phyloP scores from a whole-genome alignment of 1,140 invertebrate species.

The Drosophila mojavensis region DNA sequence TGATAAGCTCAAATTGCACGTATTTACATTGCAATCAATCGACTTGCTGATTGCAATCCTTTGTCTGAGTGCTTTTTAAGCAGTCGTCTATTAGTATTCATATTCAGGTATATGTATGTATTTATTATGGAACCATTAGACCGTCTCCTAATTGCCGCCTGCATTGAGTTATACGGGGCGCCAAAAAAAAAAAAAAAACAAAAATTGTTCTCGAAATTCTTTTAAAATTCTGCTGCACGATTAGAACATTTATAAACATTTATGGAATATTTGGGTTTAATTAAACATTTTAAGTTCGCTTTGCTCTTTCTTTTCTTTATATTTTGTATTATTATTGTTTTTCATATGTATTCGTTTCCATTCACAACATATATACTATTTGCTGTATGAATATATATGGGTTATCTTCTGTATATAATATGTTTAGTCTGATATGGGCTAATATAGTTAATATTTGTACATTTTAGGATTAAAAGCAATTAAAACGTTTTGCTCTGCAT shows the following conservation, averaged over 20 bases:
- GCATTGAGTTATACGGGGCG: background rate
- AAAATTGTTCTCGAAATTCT: too few relatives aligned
- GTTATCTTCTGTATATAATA: slow-evolving; percentile 4
- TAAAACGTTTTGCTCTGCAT: background rate
- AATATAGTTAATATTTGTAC: slow-evolving; percentile 18
- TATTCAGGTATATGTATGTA: background rate
- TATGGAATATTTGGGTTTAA: background rate
- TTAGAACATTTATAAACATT: background rate
- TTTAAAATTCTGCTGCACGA: background rate
- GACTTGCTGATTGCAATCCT: slow-evolving; percentile 46
- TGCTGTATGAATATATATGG: slow-evolving; percentile 2
- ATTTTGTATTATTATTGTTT: too few relatives aligned
- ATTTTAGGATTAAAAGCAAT: slow-evolving; percentile 13
- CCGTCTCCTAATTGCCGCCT: slow-evolving; percentile 34
- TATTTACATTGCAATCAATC: slow-evolving; percentile 16
- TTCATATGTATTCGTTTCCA: slow-evolving; percentile 25
- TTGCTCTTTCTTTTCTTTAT: too few relatives aligned
- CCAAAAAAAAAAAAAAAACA: too few relatives aligned
- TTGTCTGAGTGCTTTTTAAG: slow-evolving; percentile 39
- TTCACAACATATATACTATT: background rate
- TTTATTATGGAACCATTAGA: slow-evolving; percentile 46
- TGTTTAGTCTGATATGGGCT: slow-evolving; percentile 20
- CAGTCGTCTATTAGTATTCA: slow-evolving; percentile 23
- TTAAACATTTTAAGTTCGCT: too few relatives aligned
- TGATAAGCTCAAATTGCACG: slow-evolving; percentile 76